Percentiles rank a stretch among this genome's conserved stretches.
Conservation (phyloP, 2,113 vertebrate species). For the Zapornia atra region DNA sequence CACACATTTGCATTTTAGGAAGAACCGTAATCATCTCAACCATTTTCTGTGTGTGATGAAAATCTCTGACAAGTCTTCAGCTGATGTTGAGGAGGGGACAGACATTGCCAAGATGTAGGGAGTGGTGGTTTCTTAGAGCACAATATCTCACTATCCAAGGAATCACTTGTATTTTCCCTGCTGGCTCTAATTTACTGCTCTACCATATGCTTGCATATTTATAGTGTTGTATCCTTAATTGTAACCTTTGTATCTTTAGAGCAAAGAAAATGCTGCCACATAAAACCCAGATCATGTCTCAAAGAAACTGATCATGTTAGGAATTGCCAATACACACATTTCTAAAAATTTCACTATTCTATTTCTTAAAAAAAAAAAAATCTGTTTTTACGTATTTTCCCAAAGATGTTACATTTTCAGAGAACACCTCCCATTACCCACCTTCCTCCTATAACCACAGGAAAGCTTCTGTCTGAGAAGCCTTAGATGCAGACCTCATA, state of each 20-base stretch:
- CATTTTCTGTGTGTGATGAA: not conserved
- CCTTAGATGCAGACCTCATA: not conserved
- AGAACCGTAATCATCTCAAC: not conserved
- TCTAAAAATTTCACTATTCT: not conserved
- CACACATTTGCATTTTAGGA: not conserved
- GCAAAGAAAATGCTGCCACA: not conserved
- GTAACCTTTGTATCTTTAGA: not conserved
- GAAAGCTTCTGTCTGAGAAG: not conserved
- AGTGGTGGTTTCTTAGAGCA: not conserved
- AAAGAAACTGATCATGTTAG: not conserved
- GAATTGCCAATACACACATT: not conserved
- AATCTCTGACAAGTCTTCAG: not conserved
- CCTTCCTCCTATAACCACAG: not conserved
- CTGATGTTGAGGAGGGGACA: not conserved
- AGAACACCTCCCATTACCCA: not conserved
- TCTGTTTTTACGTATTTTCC: not conserved
- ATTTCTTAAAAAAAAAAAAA: not conserved
- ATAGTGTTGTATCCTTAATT: slow-evolving; percentile 1
- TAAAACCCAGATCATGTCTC: not conserved
- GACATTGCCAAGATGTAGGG: not conserved
- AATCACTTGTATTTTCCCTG: not conserved
- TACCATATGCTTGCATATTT: not conserved
- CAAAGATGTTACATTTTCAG: not conserved
- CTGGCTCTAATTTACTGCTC: not conserved
- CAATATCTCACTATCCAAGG: not conserved